Base-by-base conservation (phyloP, 1,140 invertebrate species). In the Xylocopa sonorina region DNA sequence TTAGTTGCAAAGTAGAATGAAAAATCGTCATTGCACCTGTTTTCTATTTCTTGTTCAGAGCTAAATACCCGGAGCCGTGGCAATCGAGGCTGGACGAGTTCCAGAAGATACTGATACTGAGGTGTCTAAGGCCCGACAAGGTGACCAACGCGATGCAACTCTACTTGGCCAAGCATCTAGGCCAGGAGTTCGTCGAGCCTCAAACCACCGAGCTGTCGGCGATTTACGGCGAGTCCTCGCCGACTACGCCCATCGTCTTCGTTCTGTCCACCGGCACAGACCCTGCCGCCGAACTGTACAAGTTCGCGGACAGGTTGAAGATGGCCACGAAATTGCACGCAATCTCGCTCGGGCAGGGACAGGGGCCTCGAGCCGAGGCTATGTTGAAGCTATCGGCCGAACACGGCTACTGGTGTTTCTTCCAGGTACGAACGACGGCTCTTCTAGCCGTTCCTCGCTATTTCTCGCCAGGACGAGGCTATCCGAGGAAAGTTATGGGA, bases 111-210 rank as follows among this genome's bases (percentile, higher is more conserved):
- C 85, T 97, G 1, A 89, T 97, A 3, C 86, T 97, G 3, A 96
- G 96, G 80, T 96, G 95, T 88, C 85, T 97, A 0, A 88, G 96
- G 81, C 94, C 96, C 2, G 96, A 97, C 86, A 97, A 96, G 91
- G 93, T 97, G 0, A 94, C 95, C 0, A 95, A 96, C 68, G 95
- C 95, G 1, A 94, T 97, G 75, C 95, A 96, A 88, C 90, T 94
- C 9, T 96, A 95, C 89, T 89, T 96, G 2, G 90, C 91, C 0
- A 88, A 92, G 50, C 90, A 95, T 66, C 88, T 97, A 21, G 96
- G 96, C 0, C 89, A 92, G 75, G 93, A 94, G 74, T 96, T 95
- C 84, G 93, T 96, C 24, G 95, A 96, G 81, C 95, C 96, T 0
- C 95, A 95, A 69, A 94, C 95, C 1, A 94, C 95, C 83, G 94